Base-by-base conservation (phyloP, 23 tunicate species). In the Trididemnum nubilum region DNA sequence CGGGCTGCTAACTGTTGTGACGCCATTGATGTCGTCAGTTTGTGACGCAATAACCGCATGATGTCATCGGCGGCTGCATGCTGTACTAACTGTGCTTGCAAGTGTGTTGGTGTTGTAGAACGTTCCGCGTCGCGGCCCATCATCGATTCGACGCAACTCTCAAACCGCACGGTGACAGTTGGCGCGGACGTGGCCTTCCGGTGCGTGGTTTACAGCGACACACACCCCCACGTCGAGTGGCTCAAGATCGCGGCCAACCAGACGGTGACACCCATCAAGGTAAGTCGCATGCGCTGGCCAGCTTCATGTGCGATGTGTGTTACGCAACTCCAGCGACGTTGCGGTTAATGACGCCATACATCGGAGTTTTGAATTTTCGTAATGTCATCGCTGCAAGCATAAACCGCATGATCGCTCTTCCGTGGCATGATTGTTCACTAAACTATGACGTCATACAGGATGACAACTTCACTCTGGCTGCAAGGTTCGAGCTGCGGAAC, bases 151-250 rank as follows among this genome's bases (percentile, higher is more conserved):
- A 64, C 34, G 27, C 75, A 25, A 27, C 83, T 82, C 70, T 21
- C 33, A 34, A 92, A 92, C 82, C 81, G 83, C 69, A 92, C 92
- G n/a, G 86, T 64, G n/a, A 18, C 40, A 28, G 35, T 87, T 24
- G 97, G 97, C 25, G 40, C 51, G 3, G 78, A 82, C 36, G 92
- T 73, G 21, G 81, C 81, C 3, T 86, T 92, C 65, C 70, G 39
- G 28, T 92, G 97, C 73, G 76, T 37, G 29, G 87, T 87, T 49
- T 92, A 64, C 92, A 87, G 92, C 38, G 97, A 92, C 73, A 82
- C 92, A 36, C 97, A 92, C 38, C 97, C 97, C 33, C 89, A 87
- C 60, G 70, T 92, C 36, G 51, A 87, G 34, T 92, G 97, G 97
- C 34, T 84, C 34, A 73, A 61, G 33, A 44, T 31, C 31, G 37